Evolutionary conservation across 1,140 invertebrate genomes (phyloP), one percentile per base, ranked within the genome.

Genomic region (Conus betulinus): DNA sequence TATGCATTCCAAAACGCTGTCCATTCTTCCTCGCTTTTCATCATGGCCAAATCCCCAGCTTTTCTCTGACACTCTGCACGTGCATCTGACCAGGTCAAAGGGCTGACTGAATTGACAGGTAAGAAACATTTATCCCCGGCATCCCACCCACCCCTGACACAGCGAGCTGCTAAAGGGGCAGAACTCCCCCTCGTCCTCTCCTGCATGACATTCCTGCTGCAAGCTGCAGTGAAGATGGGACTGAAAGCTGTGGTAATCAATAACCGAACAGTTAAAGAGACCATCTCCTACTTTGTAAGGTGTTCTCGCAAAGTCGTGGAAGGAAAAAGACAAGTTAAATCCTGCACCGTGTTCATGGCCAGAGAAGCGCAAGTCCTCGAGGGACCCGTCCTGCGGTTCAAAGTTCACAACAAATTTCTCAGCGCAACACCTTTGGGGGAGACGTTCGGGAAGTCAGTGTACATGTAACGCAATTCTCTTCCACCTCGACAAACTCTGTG

Each of bases 151-250:
- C 0, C 84, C 84, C 11, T 71, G 55, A 85, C 84, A 85, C 20
- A 15, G 20, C 5, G 84, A n/a, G 17, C 57, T 25, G 60, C 84
- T 85, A 60, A 85, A 85, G 84, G 84, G 57, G 55, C 84, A 67
- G 84, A 71, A 60, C 27, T 25, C 8, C 5, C 39, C 84, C 25
- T 85, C 84, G 84, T 85, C 84, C 84, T 85, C 84, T 23, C 84
- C 84, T 20, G 8, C 84, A 11, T 71, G n/a, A 17, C 84, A 85
- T 57, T 85, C 84, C 25, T 53, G 55, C 6, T 85, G 52, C 57
- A 85, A 27, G 60, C 71, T 85, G 23, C 84, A 85, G 57, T 85
- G 57, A 51, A 85, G 84, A 27, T 85, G 84, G 7, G 67, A n/a
- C 13, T 71, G 11, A 25, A 85, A 85, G 39, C 39, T 67, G 23